phyloP scores from a whole-genome alignment of 2,113 vertebrate species.

The Hippocampus barbouri region DNA sequence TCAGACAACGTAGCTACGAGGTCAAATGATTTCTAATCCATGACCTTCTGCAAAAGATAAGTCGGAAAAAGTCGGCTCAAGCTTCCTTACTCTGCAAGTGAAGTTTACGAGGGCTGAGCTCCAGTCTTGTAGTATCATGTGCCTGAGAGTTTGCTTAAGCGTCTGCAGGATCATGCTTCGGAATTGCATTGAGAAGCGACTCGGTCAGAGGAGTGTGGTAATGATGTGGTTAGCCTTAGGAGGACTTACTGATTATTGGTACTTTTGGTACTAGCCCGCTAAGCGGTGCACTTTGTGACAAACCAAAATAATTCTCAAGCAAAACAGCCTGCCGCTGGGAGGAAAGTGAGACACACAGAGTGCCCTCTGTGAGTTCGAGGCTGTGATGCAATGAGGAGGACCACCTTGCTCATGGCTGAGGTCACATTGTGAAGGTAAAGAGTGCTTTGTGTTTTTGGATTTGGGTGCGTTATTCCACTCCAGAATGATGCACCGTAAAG shows the following conservation, averaged over 20 bases:
- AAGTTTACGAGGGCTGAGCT: constrained; percentile 37
- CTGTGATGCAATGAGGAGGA: constrained; percentile 20
- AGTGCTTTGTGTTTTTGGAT: constrained; percentile 20
- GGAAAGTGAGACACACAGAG: constrained; percentile 50
- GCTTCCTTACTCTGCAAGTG: constrained; percentile 28
- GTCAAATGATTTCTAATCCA: constrained; percentile 56
- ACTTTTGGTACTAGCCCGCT: constrained; percentile 14
- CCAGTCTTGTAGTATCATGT: constrained; percentile 35
- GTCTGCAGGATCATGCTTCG: constrained; percentile 38
- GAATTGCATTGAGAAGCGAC: constrained; percentile 30
- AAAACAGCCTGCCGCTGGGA: constrained; percentile 28
- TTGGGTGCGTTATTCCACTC: constrained; percentile 7
- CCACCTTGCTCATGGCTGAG: constrained; percentile 34
- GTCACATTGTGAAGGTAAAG: constrained; percentile 37
- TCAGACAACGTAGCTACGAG: constrained; percentile 29
- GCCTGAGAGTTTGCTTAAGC: constrained; percentile 42
- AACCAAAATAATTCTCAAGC: constrained; percentile 30
- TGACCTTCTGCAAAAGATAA: constrained; percentile 61
- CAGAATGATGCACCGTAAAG: not conserved
- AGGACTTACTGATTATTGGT: constrained; percentile 44
- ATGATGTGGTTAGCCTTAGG: constrained; percentile 63
- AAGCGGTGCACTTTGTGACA: constrained; percentile 56
- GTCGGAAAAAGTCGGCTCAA: constrained; percentile 40
- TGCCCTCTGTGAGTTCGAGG: constrained; percentile 35
- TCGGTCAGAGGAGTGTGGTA: constrained; percentile 47